Percentiles rank a stretch among this genome's conserved stretches.
phyloP scores from a whole-genome alignment of 2,113 vertebrate genomes.

The Montifringilla adamsi region DNA sequence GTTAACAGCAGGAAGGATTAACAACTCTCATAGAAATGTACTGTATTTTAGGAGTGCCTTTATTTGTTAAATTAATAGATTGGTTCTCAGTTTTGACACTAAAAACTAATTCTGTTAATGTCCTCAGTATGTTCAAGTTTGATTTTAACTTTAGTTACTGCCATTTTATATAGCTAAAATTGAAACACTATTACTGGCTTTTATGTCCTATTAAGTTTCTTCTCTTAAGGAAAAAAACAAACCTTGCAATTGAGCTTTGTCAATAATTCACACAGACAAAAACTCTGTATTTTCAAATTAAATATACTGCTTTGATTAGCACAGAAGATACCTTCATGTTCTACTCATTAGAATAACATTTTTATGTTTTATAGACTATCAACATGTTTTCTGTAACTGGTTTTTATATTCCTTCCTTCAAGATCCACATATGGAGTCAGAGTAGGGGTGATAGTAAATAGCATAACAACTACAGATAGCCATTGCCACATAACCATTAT shows the following conservation, averaged over 20 bases:
- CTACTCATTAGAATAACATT: neutral
- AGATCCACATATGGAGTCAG: neutral
- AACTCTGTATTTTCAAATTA: neutral
- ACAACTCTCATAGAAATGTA: neutral
- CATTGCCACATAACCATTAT: neutral
- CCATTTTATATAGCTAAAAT: neutral
- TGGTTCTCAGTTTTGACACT: neutral
- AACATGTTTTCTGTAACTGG: neutral
- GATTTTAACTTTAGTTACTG: conserved; percentile 12
- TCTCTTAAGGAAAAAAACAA: neutral
- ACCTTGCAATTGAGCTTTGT: neutral
- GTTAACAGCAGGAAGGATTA: conserved; percentile 32
- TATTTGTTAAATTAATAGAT: conserved; percentile 41
- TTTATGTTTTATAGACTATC: neutral
- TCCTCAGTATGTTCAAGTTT: conserved; percentile 5
- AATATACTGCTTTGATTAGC: neutral
- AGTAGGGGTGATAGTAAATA: neutral
- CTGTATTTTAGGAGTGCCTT: neutral
- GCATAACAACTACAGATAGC: neutral
- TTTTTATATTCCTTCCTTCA: neutral
- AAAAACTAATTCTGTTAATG: conserved; percentile 25
- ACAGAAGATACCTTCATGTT: neutral
- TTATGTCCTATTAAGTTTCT: neutral
- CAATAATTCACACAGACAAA: neutral
- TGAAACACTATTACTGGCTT: neutral